Percentiles rank a stretch among this genome's conserved stretches.
Evolutionary conservation across 2,797 vertebrate species (phyloP).

Genomic region (Anableps anableps): DNA sequence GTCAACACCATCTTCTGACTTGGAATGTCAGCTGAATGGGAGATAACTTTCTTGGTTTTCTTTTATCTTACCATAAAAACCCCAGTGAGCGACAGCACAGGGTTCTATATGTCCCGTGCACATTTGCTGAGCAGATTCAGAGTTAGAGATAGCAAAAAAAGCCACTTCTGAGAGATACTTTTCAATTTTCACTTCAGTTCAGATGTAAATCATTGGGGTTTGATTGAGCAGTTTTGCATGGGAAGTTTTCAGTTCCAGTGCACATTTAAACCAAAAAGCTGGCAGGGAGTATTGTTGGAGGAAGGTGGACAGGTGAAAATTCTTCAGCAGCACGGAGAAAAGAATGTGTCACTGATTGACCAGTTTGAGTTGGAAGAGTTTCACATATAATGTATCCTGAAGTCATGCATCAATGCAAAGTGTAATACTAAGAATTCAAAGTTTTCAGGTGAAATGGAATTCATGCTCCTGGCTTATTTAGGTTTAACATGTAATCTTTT

Average conservation of each 20-base stretch:
- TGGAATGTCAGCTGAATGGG: conserved; percentile 70
- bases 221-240: conserved; percentile 24
- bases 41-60: conserved; percentile 67
- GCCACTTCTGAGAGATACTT: conserved; percentile 45
- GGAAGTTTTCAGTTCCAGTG: conserved; percentile 2
- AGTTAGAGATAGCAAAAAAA: conserved; percentile 36
- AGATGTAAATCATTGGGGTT: conserved; percentile 22
- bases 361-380: conserved; percentile 43
- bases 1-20: conserved; percentile 65
- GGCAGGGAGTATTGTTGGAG: conserved; percentile 6
- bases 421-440: neutral
- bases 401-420: conserved; percentile 15
- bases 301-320: conserved; percentile 58
- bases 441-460: neutral
- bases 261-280: neutral
- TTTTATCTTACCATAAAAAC: conserved; percentile 67
- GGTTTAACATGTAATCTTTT: neutral
- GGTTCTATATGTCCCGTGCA: conserved; percentile 46
- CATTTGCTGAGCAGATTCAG: conserved; percentile 53
- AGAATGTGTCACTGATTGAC: conserved; percentile 21
- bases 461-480: neutral
- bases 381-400: conserved; percentile 28
- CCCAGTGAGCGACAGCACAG: conserved; percentile 29
- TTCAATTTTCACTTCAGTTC: conserved; percentile 37
- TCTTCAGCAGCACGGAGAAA: conserved; percentile 56